Conservation (phyloP, 2,888 invertebrate species). For the Aelia acuminata region DNA sequence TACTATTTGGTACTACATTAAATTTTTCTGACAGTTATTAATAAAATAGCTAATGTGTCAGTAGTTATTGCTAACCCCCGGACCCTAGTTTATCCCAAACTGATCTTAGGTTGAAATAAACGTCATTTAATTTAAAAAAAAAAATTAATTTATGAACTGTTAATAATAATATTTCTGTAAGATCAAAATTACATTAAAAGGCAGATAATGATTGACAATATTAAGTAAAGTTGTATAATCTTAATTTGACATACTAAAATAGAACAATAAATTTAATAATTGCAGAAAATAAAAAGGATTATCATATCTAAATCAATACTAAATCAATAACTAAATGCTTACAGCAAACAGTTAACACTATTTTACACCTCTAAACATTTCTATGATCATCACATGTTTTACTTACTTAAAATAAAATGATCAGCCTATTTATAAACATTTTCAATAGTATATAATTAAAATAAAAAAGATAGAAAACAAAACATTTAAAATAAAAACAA, state of each 20-base stretch:
- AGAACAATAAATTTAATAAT: not conserved
- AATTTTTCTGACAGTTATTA: too few relatives aligned
- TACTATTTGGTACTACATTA: too few relatives aligned
- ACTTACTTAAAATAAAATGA: conserved; percentile 23
- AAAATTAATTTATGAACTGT: not conserved
- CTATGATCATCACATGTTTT: conserved; percentile 11
- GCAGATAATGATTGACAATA: not conserved
- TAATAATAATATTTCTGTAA: too few relatives aligned
- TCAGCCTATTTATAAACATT: not conserved
- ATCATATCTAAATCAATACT: not conserved
- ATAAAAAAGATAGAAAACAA: not conserved
- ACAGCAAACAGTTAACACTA: not conserved
- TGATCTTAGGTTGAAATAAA: too few relatives aligned
- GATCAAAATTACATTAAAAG: not conserved
- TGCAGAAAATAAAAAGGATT: not conserved
- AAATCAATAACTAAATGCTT: not conserved
- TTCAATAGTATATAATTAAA: not conserved
- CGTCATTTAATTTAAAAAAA: too few relatives aligned
- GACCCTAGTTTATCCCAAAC: too few relatives aligned
- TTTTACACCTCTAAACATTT: conserved; percentile 3
- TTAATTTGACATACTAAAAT: conserved; percentile 35
- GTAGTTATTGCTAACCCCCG: too few relatives aligned
- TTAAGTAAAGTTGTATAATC: not conserved
- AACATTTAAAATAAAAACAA: not conserved
- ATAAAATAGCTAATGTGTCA: too few relatives aligned